A percentile compares a stretch with the other conserved stretches of the same genome.
These are phyloP conservation scores for Lasioglossum pauxillum DNA, from an alignment of 2,888 invertebrate species.

Conservation along the genomic window DNA sequence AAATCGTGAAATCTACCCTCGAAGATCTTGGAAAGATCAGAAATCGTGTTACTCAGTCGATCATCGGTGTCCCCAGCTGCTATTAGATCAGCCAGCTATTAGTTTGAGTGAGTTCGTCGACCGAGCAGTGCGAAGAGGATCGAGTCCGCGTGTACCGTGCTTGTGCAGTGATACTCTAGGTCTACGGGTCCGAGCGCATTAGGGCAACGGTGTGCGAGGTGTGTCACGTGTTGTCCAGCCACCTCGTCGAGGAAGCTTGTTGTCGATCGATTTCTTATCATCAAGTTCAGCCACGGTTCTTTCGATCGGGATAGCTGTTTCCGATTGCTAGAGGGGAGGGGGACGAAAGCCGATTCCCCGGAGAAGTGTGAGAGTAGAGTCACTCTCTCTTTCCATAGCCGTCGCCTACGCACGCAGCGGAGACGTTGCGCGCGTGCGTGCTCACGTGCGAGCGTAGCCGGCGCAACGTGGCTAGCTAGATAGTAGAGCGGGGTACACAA, in stretches of 20 bases:
- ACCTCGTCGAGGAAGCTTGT: not conserved
- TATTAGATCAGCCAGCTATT: not conserved
- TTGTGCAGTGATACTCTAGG: slow-evolving; percentile 49
- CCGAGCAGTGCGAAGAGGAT: not conserved
- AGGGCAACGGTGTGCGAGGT: not conserved
- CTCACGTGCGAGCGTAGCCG: slow-evolving; percentile 61
- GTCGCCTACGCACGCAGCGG: slow-evolving; percentile 50
- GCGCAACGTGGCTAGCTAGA: slow-evolving; percentile 65
- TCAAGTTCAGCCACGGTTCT: not conserved
- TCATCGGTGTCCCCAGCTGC: not conserved
- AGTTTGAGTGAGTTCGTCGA: slow-evolving; percentile 1
- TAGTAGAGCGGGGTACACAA: slow-evolving; percentile 14
- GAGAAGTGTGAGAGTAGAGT: slow-evolving; percentile 42
- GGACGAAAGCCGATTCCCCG: slow-evolving; percentile 7
- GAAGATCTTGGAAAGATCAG: not conserved
- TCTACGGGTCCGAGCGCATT: not conserved
- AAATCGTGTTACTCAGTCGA: not conserved
- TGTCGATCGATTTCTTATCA: not conserved
- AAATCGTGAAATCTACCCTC: not conserved
- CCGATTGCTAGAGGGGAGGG: not conserved
- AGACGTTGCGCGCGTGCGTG: slow-evolving; percentile 66
- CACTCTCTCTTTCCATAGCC: slow-evolving; percentile 63
- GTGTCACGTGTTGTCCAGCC: slow-evolving; percentile 17
- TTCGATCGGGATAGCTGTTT: not conserved
- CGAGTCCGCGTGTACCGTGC: slow-evolving; percentile 49